Percentiles rank a stretch among this genome's conserved stretches.
These are phyloP conservation scores for Amorpha juglandis DNA, from an alignment of 2,888 invertebrate species.

Conservation along the genomic window DNA sequence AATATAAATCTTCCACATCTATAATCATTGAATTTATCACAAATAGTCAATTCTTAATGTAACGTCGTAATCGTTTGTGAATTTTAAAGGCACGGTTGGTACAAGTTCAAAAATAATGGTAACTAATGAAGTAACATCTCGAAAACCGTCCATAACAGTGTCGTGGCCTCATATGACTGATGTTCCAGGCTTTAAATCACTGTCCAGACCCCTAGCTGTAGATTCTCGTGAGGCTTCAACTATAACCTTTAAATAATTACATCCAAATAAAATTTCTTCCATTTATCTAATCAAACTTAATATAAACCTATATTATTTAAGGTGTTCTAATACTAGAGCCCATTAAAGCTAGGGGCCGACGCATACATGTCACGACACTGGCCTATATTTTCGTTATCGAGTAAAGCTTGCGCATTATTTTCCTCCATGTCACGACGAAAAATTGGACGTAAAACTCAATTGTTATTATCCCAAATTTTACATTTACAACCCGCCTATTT, in stretches of 20 bases:
- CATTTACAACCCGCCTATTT: constrained; percentile 82
- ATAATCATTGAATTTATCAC: constrained; percentile 21
- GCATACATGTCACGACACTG: constrained; percentile 1
- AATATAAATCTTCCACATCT: constrained; percentile 21
- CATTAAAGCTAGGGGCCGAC: neutral
- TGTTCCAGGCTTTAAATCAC: too few relatives aligned
- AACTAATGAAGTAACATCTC: constrained; percentile 46
- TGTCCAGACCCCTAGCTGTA: neutral
- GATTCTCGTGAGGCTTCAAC: neutral
- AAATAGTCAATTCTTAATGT: constrained; percentile 34
- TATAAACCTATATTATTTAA: constrained; percentile 10
- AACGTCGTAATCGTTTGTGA: constrained; percentile 23
- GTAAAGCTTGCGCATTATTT: constrained; percentile 31
- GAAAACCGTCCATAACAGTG: constrained; percentile 62
- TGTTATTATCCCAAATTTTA: constrained; percentile 67
- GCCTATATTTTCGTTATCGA: constrained; percentile 24
- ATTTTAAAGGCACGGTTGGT: constrained; percentile 28
- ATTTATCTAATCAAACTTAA: constrained; percentile 15
- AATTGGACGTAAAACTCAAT: constrained; percentile 52
- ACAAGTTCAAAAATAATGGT: constrained; percentile 13
- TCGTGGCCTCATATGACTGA: neutral
- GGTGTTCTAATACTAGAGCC: neutral
- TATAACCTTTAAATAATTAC: neutral
- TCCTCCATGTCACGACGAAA: constrained; percentile 27
- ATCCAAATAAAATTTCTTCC: constrained; percentile 15